Conservation (phyloP, 2,888 invertebrate genomes). For the Cataglyphis albicans region DNA sequence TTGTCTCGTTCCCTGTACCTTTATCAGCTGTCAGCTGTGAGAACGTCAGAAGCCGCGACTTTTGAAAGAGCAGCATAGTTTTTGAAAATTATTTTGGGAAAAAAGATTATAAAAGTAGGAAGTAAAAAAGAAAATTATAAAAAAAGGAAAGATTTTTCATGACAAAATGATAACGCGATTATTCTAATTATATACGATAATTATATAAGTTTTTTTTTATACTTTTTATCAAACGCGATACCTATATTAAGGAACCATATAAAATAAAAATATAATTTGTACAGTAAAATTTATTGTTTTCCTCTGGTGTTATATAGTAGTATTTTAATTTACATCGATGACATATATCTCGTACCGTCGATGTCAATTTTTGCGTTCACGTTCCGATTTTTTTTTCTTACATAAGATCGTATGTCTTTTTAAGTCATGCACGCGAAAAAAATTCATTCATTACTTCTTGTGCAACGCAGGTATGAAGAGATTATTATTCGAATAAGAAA, state of each 20-base stretch:
- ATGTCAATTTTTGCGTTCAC: neutral
- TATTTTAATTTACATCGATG: constrained; percentile 22
- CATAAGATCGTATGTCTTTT: neutral
- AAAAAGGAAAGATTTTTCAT: neutral
- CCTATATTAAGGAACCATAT: neutral
- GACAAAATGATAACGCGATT: neutral
- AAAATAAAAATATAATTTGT: constrained; percentile 47
- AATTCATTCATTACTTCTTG: neutral
- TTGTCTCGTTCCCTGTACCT: neutral
- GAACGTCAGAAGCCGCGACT: neutral
- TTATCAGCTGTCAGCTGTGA: neutral
- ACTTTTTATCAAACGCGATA: neutral
- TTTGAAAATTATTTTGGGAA: neutral
- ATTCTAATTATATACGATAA: neutral
- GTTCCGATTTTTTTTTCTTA: neutral
- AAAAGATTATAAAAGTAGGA: neutral
- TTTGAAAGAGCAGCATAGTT: neutral
- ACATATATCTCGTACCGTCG: constrained; percentile 1
- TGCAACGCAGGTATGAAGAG: constrained; percentile 62
- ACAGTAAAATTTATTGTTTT: constrained; percentile 53
- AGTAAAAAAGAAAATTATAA: neutral
- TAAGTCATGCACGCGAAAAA: neutral
- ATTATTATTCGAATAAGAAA: constrained; percentile 63
- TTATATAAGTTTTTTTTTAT: neutral
- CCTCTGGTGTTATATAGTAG: neutral